These are phyloP conservation scores for Petrocephalus microphthalmus DNA, from an alignment of 2,113 vertebrate genomes.

Conservation along the genomic window DNA sequence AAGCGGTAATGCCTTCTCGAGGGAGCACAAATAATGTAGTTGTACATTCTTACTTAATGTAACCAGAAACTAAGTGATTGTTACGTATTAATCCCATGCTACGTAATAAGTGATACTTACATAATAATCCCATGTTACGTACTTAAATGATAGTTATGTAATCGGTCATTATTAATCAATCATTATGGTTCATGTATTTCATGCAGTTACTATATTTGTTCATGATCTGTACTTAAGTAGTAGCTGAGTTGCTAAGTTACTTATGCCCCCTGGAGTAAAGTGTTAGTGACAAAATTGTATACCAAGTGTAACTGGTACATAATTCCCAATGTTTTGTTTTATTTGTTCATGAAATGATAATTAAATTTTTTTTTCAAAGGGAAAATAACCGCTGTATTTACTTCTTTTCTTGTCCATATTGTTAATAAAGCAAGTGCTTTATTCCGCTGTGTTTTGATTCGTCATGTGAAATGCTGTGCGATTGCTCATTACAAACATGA, in stretches of 20 bases:
- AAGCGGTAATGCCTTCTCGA: not conserved
- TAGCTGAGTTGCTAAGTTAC: no score
- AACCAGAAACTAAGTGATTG: not conserved
- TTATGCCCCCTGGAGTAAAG: no score
- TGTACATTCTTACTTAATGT: not conserved
- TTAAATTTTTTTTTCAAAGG: not conserved
- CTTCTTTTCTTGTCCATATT: no score
- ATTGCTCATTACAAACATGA: constrained; percentile 24
- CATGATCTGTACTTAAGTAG: no score
- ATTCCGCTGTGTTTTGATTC: constrained; percentile 28
- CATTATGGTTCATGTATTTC: no score
- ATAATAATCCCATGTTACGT: not conserved
- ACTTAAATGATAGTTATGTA: no score
- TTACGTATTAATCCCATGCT: not conserved
- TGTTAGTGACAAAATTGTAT: no score
- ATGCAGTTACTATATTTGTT: no score
- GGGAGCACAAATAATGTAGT: not conserved
- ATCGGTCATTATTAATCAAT: not conserved
- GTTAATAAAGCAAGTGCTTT: constrained; percentile 23
- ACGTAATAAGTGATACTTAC: no score
- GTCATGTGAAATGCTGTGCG: no score
- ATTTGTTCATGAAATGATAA: not conserved
- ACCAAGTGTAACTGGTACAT: no score
- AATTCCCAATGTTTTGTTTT: no score
- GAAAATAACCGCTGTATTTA: not conserved